Base-by-base conservation (phyloP, 1,140 invertebrate species). In the Batillaria attramentaria region DNA sequence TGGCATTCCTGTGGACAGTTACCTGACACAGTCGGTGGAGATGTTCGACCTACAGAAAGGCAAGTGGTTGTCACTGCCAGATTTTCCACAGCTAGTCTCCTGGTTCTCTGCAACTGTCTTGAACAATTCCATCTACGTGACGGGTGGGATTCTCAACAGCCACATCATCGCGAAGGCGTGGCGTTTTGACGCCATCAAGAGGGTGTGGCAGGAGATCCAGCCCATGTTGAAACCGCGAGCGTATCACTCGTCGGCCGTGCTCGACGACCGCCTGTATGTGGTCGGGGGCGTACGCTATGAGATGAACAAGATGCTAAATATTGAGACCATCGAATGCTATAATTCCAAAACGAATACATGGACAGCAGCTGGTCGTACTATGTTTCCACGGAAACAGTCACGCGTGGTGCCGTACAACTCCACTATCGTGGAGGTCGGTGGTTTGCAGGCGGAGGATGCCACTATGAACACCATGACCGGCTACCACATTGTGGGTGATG, bases 41-140 rank as follows among this genome's bases (percentile, higher is more conserved):
- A 89, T 89, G 87, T 91, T 85, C 76, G 89, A 90, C 65, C 86
- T 86, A 13, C 80, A 86, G 60, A 90, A 89, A 78, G 85, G 88
- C 69, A 86, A 84, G 43, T 91, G 90, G 90, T 81, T 79, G 10
- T 80, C 79, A 8, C 79, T 90, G 28, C 84, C 86, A 3, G 87
- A 89, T 43, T 81, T 90, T 62, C 90, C 90, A 13, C 83, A 87
- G 62, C 66, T 77, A 2, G 81, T 88, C 0, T 85, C 85, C 16
- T 87, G 86, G 83, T 89, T 83, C 70, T 87, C 86, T 78, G 86
- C 87, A 2, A 83, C 86, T 42, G 85, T 86, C 28, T 75, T 90
- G 13, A 77, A 83, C 13, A 89, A 90, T 77, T 83, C 81, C 74
- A 89, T 91, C 46, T 84, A 88, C 69, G 87, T 91, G 8, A 87